phyloP scores from a whole-genome alignment of 2,113 vertebrate genomes.

The Fulica atra region DNA sequence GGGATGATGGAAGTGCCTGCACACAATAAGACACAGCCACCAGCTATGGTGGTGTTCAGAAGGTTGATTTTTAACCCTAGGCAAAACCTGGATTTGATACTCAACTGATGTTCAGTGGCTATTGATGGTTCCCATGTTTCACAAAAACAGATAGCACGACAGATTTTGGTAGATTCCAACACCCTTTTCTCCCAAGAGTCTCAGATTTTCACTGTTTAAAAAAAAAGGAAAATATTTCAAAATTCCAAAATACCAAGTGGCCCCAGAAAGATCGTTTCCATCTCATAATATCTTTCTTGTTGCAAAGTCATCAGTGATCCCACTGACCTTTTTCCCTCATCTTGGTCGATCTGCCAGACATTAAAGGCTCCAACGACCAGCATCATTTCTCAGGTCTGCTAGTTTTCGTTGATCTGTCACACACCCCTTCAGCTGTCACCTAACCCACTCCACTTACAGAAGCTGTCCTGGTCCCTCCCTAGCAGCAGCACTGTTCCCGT shows the following conservation, averaged over 20 bases:
- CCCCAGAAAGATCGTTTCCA: rapidly evolving
- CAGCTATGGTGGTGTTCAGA: not conserved
- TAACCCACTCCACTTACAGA: not conserved
- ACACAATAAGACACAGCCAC: not conserved
- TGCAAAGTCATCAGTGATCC: not conserved
- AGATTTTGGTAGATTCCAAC: not conserved
- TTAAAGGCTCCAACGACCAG: not conserved
- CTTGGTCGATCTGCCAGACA: rapidly evolving
- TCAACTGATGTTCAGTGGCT: not conserved
- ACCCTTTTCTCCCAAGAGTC: not conserved
- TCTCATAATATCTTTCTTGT: not conserved
- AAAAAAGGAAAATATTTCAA: not conserved
- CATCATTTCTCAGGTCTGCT: not conserved
- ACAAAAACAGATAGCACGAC: rapidly evolving
- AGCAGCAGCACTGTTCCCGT: not conserved
- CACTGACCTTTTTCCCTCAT: not conserved
- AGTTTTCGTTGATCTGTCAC: not conserved
- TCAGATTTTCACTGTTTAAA: not conserved
- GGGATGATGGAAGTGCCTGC: not conserved
- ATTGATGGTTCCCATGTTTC: not conserved
- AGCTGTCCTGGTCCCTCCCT: not conserved
- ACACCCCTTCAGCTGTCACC: rapidly evolving
- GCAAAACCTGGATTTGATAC: not conserved
- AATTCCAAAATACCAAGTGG: not conserved
- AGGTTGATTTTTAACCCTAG: not conserved